These are phyloP conservation scores for Plutomurus gul DNA, from an alignment of 1,140 invertebrate species.

Conservation along the genomic window DNA sequence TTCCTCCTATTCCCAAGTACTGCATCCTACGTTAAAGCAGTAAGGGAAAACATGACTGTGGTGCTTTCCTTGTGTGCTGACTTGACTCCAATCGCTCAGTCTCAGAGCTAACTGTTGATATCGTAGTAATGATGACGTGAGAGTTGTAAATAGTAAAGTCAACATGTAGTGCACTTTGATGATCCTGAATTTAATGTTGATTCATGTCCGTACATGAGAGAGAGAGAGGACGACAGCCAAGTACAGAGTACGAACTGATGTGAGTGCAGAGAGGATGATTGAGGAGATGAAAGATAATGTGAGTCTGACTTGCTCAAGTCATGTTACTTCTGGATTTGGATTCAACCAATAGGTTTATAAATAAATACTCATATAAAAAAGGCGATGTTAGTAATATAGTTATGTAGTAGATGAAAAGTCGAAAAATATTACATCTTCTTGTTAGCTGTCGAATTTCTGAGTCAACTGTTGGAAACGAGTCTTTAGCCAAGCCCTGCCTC, in stretches of 20 bases:
- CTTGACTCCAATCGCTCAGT: background rate
- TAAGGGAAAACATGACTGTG: background rate
- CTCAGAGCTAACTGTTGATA: background rate
- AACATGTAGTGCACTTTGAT: constrained; percentile 14
- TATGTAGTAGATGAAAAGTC: background rate
- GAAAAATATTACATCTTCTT: background rate
- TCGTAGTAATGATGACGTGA: background rate
- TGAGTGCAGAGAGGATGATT: background rate
- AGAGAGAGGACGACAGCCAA: background rate
- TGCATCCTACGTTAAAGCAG: background rate
- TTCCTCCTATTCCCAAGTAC: background rate
- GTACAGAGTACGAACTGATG: background rate
- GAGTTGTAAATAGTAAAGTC: constrained; percentile 27
- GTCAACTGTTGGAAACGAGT: background rate
- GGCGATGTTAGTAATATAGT: too few relatives aligned
- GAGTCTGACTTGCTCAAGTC: constrained; percentile 17
- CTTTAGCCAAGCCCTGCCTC: background rate
- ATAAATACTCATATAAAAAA: too few relatives aligned
- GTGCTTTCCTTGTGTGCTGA: background rate
- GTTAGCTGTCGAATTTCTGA: constrained; percentile 12
- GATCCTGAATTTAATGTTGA: background rate
- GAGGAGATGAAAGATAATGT: constrained; percentile 16
- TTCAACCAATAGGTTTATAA: background rate
- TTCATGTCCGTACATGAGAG: background rate
- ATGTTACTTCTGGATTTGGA: constrained; percentile 12